Base-by-base conservation (phyloP, 2,113 vertebrate genomes). In the Mugil cephalus region DNA sequence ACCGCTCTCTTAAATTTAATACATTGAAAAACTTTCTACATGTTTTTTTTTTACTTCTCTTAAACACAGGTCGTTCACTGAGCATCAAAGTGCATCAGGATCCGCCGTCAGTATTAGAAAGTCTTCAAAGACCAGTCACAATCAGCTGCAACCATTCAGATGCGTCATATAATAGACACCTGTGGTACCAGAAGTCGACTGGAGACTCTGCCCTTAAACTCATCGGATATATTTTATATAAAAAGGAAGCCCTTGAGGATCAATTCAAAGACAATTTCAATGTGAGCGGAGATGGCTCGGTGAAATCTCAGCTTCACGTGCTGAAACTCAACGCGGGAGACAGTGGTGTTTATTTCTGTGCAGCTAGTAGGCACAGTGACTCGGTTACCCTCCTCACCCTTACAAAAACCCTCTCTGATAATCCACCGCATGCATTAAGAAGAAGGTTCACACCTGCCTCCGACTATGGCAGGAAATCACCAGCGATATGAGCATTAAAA, bases 321-420 rank as follows among this genome's bases (percentile, higher is more conserved):
- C 11, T 59, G 4, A 63, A 75, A 1, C 66, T 45, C 36, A 70
- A 62, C 38, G 24, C 45, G 45, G 56, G 70, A 30, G 85, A 87
- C 81, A 86, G 69, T 15, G 63, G 77, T 7, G n/a, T 83, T 21
- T 91, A 89, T 83, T 91, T 60, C 82, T 90, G 90, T 63, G 90
- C 88, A 66, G 86, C 76, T 17, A 79, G 71, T 71, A 68, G 1
- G 14, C 79, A 87, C 84, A 86, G 71, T 87, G 56, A 73, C 51
- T 69, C 54, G 12, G 30, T 19, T 13, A 24, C 8, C 8, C 24
- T 21, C 40, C 39, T 62, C 2, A 1, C 46, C 40, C 14, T 1
- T 30, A 76, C 75, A 83, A 86, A 88, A 89, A 84, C 77, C 45
- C 42, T 40, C 19, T 11, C 21, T 63, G 56, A 48, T 53, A 36